Percentiles rank a stretch among this genome's conserved stretches.
These are phyloP conservation scores for Alethe castanea DNA, from an alignment of 2,113 vertebrate genomes.

Conservation along the genomic window DNA sequence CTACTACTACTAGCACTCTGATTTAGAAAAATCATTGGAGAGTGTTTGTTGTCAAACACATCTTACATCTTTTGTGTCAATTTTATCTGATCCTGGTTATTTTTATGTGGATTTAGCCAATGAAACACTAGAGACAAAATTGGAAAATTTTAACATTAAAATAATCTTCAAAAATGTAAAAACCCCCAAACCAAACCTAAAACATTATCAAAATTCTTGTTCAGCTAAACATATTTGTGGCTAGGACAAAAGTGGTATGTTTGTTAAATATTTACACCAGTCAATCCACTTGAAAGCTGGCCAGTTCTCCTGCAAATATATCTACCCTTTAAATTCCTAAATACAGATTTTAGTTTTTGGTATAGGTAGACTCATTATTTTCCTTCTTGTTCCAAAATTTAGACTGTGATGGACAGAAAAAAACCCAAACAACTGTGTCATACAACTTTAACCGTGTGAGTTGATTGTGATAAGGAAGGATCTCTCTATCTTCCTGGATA, in stretches of 20 bases:
- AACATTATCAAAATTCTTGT: not conserved
- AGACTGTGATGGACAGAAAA: not conserved
- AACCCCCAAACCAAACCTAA: not conserved
- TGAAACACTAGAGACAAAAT: not conserved
- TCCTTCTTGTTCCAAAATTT: not conserved
- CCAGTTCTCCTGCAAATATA: not conserved
- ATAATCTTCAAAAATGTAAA: not conserved
- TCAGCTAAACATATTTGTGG: not conserved
- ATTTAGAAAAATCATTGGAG: not conserved
- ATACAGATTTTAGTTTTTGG: not conserved
- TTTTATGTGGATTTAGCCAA: not conserved
- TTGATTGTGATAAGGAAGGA: not conserved
- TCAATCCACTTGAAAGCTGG: not conserved
- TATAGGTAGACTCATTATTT: not conserved
- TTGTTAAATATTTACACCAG: not conserved
- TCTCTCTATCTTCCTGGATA: not conserved
- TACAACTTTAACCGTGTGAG: not conserved
- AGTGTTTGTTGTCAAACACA: not conserved
- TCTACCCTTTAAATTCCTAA: not conserved
- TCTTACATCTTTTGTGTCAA: not conserved
- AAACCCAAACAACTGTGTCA: accelerated
- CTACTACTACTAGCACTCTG: not conserved
- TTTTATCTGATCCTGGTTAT: not conserved
- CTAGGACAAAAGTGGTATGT: not conserved
- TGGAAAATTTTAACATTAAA: not conserved